Evolutionary conservation across 2,888 invertebrate genomes (phyloP).

Genomic region (Ethmia dodecea): DNA sequence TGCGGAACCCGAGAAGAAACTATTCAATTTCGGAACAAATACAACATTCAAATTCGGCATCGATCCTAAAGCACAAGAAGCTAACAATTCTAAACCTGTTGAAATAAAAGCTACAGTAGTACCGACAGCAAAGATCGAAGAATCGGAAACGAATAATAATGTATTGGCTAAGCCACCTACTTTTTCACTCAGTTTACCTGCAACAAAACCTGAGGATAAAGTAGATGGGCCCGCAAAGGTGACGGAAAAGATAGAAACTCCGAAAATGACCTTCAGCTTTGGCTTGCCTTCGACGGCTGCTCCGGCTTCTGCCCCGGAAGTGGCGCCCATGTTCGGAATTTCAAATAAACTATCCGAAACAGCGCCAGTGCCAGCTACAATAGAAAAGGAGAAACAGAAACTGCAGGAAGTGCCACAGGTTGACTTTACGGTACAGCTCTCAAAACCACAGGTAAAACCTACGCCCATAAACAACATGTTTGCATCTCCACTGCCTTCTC

Average conservation of each 20-base stretch:
- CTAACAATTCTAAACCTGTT: slow-evolving; percentile 21
- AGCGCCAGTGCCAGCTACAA: slow-evolving; percentile 14
- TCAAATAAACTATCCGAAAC: slow-evolving; percentile 16
- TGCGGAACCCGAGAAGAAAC: slow-evolving; percentile 25
- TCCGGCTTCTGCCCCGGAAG: slow-evolving; percentile 7
- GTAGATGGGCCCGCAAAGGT: slow-evolving; percentile 15
- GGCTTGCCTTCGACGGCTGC: slow-evolving; percentile 34
- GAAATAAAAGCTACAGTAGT: slow-evolving; percentile 16
- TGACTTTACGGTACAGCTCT: slow-evolving; percentile 15
- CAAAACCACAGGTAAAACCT: slow-evolving; percentile 11
- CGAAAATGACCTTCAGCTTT: slow-evolving; percentile 42
- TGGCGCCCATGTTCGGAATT: slow-evolving; percentile 15
- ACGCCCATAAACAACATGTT: slow-evolving; percentile 4
- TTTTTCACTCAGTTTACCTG: slow-evolving; percentile 11
- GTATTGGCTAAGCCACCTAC: slow-evolving; percentile 35
- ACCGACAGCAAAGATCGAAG: slow-evolving; percentile 23
- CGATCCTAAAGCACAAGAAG: slow-evolving; percentile 36
- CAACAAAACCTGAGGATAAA: slow-evolving; percentile 11
- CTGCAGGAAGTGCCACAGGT: slow-evolving; percentile 43
- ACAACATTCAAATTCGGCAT: slow-evolving; percentile 56
- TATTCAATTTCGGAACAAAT: slow-evolving; percentile 44
- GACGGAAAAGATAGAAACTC: slow-evolving; percentile 21
- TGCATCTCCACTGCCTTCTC: neutral
- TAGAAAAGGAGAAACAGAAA: slow-evolving; percentile 35
- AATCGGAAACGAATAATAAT: slow-evolving; percentile 56